Evolutionary conservation across 2,113 vertebrate species (phyloP).

Genomic region (human): DNA sequence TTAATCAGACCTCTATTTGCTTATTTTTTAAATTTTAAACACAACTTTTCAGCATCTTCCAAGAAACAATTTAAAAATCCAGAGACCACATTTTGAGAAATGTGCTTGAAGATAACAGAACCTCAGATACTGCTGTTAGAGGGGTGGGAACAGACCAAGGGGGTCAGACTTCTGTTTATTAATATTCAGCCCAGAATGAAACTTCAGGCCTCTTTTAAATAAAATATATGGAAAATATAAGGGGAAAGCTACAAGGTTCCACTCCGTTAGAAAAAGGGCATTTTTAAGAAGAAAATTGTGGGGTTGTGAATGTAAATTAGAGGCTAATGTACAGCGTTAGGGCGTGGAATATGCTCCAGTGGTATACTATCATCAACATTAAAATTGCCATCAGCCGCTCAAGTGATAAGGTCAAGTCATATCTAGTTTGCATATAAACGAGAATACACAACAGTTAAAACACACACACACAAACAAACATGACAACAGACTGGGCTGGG

Average conservation of each 20-base stretch:
- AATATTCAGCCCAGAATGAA: background rate
- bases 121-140: background rate
- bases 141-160: background rate
- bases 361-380: constrained; percentile 11
- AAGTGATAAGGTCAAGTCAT: background rate
- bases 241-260: background rate
- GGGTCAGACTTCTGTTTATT: background rate
- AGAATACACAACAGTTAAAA: background rate
- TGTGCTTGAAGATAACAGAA: background rate
- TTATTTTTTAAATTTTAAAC: background rate
- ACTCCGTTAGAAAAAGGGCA: background rate
- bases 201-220: background rate
- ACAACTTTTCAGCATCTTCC: background rate
- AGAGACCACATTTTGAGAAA: background rate
- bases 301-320: background rate
- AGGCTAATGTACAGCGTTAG: background rate
- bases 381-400: background rate
- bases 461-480: background rate
- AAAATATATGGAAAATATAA: background rate
- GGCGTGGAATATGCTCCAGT: accelerated
- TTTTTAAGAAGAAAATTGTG: background rate
- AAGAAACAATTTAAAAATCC: background rate
- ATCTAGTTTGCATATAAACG: constrained; percentile 1
- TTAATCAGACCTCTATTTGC: background rate
- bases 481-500: no score